Base-by-base conservation (phyloP, 2,113 vertebrate genomes). In the Petrocephalus microphthalmus region DNA sequence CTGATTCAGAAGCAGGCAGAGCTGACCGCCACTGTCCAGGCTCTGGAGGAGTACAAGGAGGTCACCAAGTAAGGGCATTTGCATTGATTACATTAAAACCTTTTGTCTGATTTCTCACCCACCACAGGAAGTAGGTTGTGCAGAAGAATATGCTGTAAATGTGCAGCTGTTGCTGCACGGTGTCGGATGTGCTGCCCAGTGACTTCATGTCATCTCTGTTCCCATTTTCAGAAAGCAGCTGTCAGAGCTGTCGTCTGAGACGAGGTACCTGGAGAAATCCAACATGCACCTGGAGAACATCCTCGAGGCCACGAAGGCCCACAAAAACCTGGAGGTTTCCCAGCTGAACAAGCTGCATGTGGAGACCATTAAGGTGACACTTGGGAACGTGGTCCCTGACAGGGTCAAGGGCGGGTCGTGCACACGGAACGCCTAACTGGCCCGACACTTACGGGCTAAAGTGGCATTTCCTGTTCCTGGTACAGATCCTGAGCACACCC, bases 241-340 rank as follows among this genome's bases (percentile, higher is more conserved):
- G 22, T 94, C 97, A 88, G 97, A 98, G 92, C 90, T 97, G 91
- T 96, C 98, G 90, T 97, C 96, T 49, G 98, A 99, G 87, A 96
- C 97, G 92, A 96, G 97, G 37, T 98, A 97, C 91, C 94, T 99
- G 85, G 96, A 92, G 17, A 99, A 97, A 91, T 96, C 97, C 88
- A 99, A 98, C 91, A 93, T 92, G 37, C 97, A 98, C 92, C 95
- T 99, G 87, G 98, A 99, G 93, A 98, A 97, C 49, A 97, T 99
- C 93, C 93, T 99, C 91, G 97, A 98, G 91, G 98, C 98, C 81
- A 99, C 97, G 25, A 97, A 98, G 89, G 95, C 95, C 42, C 95
- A 96, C 92, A 98, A 96, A 90, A 96, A 97, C 20, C 95, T 92
- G 57, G 98, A 98, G 91, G 95, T 98, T 15, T 97, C 96, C 74